Evolutionary conservation across 2,797 vertebrate species (phyloP), one percentile per base, ranked within the genome.

Genomic region (Alca torda): DNA sequence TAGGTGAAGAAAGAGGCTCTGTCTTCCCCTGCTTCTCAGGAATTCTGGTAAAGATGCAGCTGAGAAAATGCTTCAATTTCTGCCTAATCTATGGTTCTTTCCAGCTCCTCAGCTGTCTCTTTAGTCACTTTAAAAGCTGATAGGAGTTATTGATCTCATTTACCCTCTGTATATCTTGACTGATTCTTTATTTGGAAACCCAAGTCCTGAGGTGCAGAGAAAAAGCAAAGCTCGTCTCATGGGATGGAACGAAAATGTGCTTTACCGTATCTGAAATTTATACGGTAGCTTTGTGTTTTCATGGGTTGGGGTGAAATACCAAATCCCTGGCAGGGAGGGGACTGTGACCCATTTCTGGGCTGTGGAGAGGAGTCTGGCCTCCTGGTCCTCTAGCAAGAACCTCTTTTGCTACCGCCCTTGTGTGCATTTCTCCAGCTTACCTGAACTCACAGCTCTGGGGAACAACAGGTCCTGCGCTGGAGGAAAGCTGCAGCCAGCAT

Each of bases 141-240:
- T 94, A 68, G 64, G 78, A 90, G 63, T 60, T 92, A 94, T 60
- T 92, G 93, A 91, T 95, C 56, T 87, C 46, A 57, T 92, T 95
- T 93, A 85, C 78, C 37, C 35, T 90, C 86, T 75, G 37, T 80
- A 64, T 82, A 70, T 85, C 84, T 94, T 89, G 54, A 84, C 45
- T 67, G 70, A 87, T 79, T 95, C 50, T 73, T 88, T 91, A 61
- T 94, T 91, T 94, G 90, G 72, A 85, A 87, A 83, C 19, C n/a
- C 59, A 70, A 89, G n/a, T 80, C 48, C 75, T 84, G 64, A 89
- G 57, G 80, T 83, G 57, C 53, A 82, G 80, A 90, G 45, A 24
- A 68, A 90, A 84, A 95, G 48, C 41, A 74, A 85, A 85, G 57
- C 50, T 85, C 1, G 3, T 68, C 68, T 74, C 0, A 0, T 48